These are phyloP conservation scores for Brachyhypopomus gauderio DNA, from an alignment of 2,113 vertebrate species.

Conservation along the genomic window DNA sequence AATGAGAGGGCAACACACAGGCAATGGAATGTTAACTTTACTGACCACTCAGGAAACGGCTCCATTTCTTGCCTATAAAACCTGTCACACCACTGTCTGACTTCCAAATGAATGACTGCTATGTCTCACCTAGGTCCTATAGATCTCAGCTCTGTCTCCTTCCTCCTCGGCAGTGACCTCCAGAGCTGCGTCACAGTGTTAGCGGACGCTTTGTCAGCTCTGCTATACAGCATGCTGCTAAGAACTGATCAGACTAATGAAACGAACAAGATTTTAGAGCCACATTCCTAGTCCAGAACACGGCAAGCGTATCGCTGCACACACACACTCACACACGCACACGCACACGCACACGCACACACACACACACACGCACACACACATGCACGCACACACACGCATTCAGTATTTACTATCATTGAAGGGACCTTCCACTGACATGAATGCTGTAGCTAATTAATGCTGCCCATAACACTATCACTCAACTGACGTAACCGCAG, in stretches of 20 bases:
- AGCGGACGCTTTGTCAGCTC: slow-evolving; percentile 42
- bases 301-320: background rate
- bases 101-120: slow-evolving; percentile 36
- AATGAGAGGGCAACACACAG: slow-evolving; percentile 4
- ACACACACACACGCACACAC: background rate
- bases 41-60: background rate
- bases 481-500: background rate
- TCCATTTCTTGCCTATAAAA: slow-evolving; percentile 25
- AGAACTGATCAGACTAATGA: slow-evolving; percentile 47
- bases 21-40: slow-evolving; percentile 25
- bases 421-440: background rate
- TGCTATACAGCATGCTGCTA: slow-evolving; percentile 2
- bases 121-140: slow-evolving; percentile 12
- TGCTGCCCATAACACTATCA: background rate
- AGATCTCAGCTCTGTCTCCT: slow-evolving; percentile 31
- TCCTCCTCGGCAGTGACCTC: slow-evolving; percentile 43
- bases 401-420: background rate
- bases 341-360: background rate
- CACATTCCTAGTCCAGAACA: background rate
- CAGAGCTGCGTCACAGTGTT: slow-evolving; percentile 33
- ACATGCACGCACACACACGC: background rate
- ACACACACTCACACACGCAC: background rate
- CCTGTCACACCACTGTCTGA: slow-evolving; percentile 28
- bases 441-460: no score
- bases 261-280: slow-evolving; percentile 37